Conservation (phyloP, 1,140 invertebrate genomes). For the Ctenoplectra terminalis region DNA sequence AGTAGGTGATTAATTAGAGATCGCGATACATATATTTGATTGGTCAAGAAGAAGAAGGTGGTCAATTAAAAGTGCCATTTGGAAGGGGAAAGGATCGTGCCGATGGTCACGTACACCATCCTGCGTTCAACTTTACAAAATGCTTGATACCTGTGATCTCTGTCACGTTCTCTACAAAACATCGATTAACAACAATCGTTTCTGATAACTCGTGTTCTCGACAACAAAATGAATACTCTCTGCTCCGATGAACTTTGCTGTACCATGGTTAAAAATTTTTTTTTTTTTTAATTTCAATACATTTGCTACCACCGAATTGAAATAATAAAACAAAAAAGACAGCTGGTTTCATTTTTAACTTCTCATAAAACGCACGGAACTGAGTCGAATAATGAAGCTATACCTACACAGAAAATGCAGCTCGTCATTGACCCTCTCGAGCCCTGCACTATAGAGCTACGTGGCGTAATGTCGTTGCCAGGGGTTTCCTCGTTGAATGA, state of each 20-base stretch:
- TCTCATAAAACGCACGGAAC: not conserved
- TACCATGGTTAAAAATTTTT: no score
- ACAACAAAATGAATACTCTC: not conserved
- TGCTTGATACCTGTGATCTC: not conserved
- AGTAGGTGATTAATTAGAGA: not conserved
- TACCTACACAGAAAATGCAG: not conserved
- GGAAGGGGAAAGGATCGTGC: not conserved
- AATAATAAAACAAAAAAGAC: no score
- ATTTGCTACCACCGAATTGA: no score
- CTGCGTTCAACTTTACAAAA: not conserved
- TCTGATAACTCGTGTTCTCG: not conserved
- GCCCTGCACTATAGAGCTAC: not conserved
- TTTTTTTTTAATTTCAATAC: no score
- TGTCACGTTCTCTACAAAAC: not conserved
- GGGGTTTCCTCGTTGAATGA: constrained; percentile 13
- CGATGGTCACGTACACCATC: not conserved
- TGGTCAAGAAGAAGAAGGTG: not conserved
- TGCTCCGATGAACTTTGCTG: not conserved
- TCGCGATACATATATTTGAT: not conserved
- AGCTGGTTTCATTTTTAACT: not conserved
- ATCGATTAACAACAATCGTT: not conserved
- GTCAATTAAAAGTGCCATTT: no score
- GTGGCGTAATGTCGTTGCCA: not conserved
- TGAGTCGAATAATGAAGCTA: not conserved
- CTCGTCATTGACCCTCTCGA: constrained; percentile 15